Evolutionary conservation across 2,888 invertebrate species (phyloP).

Genomic region (Falcaria lacertinaria): DNA sequence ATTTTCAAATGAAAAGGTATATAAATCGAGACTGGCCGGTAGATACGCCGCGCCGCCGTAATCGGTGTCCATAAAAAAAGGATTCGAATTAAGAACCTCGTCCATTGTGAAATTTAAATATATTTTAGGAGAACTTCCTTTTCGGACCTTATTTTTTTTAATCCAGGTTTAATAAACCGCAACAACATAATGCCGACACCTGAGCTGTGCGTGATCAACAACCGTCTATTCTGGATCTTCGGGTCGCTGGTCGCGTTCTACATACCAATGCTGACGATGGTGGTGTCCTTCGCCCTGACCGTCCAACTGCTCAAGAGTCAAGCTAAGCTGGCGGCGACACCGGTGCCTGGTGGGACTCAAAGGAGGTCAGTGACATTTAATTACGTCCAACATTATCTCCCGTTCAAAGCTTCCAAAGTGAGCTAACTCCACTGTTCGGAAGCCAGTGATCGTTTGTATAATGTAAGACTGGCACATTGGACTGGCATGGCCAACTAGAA

Average conservation of each 20-base stretch:
- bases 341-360: slow-evolving; percentile 66
- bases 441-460: too few relatives aligned
- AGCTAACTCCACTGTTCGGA: too few relatives aligned
- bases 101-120: too few relatives aligned
- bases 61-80: too few relatives aligned
- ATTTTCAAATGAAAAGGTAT: too few relatives aligned
- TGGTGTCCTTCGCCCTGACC: slow-evolving; percentile 93
- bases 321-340: slow-evolving; percentile 83
- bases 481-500: too few relatives aligned
- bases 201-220: slow-evolving; percentile 89
- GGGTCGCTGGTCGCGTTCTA: slow-evolving; percentile 97
- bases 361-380: slow-evolving; percentile 43
- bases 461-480: too few relatives aligned
- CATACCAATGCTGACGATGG: slow-evolving; percentile 97
- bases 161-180: slow-evolving; percentile 85
- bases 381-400: slow-evolving; percentile 7
- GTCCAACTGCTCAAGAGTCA: slow-evolving; percentile 91
- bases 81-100: too few relatives aligned
- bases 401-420: background rate
- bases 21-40: too few relatives aligned
- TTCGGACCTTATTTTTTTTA: slow-evolving; percentile 5
- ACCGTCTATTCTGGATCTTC: slow-evolving; percentile 91
- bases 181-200: slow-evolving; percentile 90
- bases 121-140: too few relatives aligned
- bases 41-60: too few relatives aligned